Base-by-base conservation (phyloP, 2,888 invertebrate species). In the Zaprionus lineosus region DNA sequence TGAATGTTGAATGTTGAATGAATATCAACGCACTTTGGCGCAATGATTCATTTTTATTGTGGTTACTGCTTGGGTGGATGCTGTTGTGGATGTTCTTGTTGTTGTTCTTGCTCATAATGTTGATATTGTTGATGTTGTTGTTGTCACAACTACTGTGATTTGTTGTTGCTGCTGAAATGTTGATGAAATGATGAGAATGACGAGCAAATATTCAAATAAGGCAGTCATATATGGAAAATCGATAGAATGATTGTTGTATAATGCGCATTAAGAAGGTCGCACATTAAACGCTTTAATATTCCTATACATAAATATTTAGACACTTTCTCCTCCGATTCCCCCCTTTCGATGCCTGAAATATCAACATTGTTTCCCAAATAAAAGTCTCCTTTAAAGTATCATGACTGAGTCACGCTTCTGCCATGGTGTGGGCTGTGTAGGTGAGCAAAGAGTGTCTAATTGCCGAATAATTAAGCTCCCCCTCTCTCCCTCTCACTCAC, bases 221-320 rank as follows among this genome's bases (percentile, higher is more conserved):
- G 62, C 67, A 46, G 52, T 34, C 71, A 41, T 57, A 78, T 62
- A 83, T 74, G 76, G 65, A 84, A 84, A 81, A 81, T 81, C 81
- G 78, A 81, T 84, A 84, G 65, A 81, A 84, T 81, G 77, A 81
- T 81, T 84, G 70, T 75, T 78, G 75, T 78, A 82, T 78, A 74
- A 82, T 78, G 57, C 75, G 58, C 48, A 66, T 47, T 37, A 65
- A 72, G 71, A 82, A 82, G 78, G 76, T 82, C 74, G 71, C 41
- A 55, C 64, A 78, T 82, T 84, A 64, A 76, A 82, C 78, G 82
- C 82, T 81, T 81, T 84, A 84, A 84, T 75, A 66, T 58, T 60
- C 56, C 11, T 55, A 44, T 56, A 55, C 63, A 64, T 52, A 70
- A 81, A 82, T 81, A 82, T 82, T 84, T 77, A 59, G 73, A 79